phyloP scores from a whole-genome alignment of 2,888 invertebrate genomes.

The Exephanes ischioxanthus region DNA sequence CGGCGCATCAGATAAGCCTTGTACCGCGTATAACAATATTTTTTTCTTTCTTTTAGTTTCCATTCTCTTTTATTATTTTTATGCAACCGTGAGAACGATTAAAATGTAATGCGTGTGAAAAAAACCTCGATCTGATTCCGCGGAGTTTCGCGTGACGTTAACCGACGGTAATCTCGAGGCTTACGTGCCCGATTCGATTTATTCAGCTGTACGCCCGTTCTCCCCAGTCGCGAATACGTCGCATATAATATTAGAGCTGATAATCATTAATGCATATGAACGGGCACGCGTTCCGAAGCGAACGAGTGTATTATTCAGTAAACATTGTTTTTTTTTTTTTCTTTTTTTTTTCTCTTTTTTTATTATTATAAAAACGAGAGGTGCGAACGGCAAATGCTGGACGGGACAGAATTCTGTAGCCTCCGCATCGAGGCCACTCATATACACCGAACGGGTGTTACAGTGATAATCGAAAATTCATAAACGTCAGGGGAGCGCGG shows the following conservation, averaged over 20 bases:
- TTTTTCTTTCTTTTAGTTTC: neutral
- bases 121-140: slow-evolving; percentile 7
- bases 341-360: neutral
- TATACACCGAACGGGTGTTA: slow-evolving; percentile 10
- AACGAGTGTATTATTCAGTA: neutral
- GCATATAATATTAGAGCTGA: slow-evolving; percentile 40
- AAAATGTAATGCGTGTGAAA: slow-evolving; percentile 6
- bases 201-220: neutral
- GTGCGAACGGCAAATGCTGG: slow-evolving; percentile 34
- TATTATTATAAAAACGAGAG: slow-evolving; percentile 11
- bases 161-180: slow-evolving; percentile 1
- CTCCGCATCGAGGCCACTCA: neutral
- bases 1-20: neutral
- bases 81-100: slow-evolving; percentile 8
- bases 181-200: slow-evolving; percentile 23
- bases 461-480: slow-evolving; percentile 55
- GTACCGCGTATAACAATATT: neutral
- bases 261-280: slow-evolving; percentile 59
- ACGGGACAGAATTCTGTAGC: slow-evolving; percentile 38
- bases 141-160: neutral
- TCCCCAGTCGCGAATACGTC: slow-evolving; percentile 2
- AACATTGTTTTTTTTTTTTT: neutral
- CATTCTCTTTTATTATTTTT: slow-evolving; percentile 3
- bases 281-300: slow-evolving; percentile 21
- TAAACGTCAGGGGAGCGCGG: neutral